Conservation (phyloP, 2,888 invertebrate genomes). For the Conus canariensis region DNA sequence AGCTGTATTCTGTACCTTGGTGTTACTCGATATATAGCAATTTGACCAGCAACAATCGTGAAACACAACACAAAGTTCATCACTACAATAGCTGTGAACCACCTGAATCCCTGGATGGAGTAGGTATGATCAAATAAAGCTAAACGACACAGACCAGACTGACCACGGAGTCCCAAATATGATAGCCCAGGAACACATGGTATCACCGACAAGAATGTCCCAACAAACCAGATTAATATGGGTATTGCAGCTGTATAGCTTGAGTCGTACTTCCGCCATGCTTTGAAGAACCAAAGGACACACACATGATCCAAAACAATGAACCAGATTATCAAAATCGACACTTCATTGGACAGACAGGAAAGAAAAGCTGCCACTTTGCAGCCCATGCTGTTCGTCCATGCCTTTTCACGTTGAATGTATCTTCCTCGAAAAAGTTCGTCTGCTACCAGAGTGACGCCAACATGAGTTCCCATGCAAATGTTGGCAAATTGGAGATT, state of each 20-base stretch:
- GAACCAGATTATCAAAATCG: not conserved
- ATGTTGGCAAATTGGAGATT: not conserved
- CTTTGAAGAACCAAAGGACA: not conserved
- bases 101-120: not conserved
- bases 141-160: conserved; percentile 8
- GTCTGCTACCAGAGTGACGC: not conserved
- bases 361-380: not conserved
- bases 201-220: not conserved
- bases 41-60: no score
- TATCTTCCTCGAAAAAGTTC: not conserved
- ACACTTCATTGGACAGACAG: not conserved
- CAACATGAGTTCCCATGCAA: not conserved
- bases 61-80: not conserved
- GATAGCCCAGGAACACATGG: not conserved
- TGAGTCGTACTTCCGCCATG: not conserved
- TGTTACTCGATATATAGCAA: not conserved
- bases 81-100: not conserved
- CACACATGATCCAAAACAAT: not conserved
- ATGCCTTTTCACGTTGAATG: not conserved
- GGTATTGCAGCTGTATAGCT: not conserved
- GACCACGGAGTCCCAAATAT: not conserved
- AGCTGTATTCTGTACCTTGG: not conserved
- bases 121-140: not conserved
- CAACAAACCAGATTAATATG: not conserved
- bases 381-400: not conserved